Evolutionary conservation across 1,140 invertebrate genomes (phyloP), one percentile per base, ranked within the genome.

Genomic region (Drosophila ogumai): DNA sequence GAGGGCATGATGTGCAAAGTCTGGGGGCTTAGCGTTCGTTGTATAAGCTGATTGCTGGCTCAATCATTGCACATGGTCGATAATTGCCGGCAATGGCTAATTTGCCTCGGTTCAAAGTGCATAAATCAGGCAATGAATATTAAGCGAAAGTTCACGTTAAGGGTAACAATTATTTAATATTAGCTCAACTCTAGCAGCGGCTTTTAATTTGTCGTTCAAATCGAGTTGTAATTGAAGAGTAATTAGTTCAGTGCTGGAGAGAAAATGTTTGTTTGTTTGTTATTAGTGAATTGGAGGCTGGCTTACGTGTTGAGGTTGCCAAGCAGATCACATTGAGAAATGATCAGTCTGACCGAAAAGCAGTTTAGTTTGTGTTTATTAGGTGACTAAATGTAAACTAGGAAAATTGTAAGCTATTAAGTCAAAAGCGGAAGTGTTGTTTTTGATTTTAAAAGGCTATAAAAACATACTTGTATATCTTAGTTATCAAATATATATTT

Each of bases 31-130:
- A 17, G 19, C 36, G 44, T 9, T 47, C 7, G 15, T 63, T 50
- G 44, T 69, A 57, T 81, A 61, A 81, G 50, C 50, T 49, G 57
- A 49, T 66, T 55, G 72, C 32, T n/a, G 40, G 71, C 46, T 32
- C 17, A 79, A 71, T 71, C 57, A 64, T 56, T 59, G 40, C 59
- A 63, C 19, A 63, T 64, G 47, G 56, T 46, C 25, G 40, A 52
- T 84, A 87, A 77, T 76, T 84, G 60, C 47, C 47, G 41, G 41
- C 47, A 68, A 47, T 74, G 78, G 73, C 19, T 64, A 71, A 81
- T 78, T 79, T 58, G 52, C 31, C 34, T 12, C 13, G 25, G 66
- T 46, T 82, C 79, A 77, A 79, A 82, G 82, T 79, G 34, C 84
- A 69, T 13, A 52, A 54, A 55, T 73, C 74, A 22, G 44, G n/a